These are phyloP conservation scores for Amia ocellicauda DNA, from an alignment of 2,113 vertebrate genomes.

Conservation along the genomic window DNA sequence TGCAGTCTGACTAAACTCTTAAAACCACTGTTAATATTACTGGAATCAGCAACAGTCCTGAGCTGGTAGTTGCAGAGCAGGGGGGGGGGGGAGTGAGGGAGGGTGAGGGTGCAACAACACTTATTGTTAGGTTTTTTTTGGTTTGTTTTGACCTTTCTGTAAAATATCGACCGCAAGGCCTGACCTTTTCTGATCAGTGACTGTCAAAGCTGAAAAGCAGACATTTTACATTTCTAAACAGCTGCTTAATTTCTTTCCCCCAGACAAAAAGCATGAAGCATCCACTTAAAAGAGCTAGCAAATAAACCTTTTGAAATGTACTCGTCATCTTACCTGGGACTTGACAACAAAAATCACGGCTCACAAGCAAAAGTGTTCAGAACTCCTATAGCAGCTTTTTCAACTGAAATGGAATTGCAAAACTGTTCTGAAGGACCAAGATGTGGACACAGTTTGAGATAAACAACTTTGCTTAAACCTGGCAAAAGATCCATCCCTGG, in stretches of 20 bases:
- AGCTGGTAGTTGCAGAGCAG: neutral
- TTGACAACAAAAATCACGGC: neutral
- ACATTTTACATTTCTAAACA: neutral
- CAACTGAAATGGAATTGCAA: neutral
- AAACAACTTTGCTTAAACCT: neutral
- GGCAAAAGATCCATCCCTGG: neutral
- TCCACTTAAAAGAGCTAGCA: too few species aligned
- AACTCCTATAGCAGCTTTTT: neutral
- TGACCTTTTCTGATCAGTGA: constrained; percentile 6
- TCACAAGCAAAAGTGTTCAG: neutral
- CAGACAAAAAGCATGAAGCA: too few species aligned
- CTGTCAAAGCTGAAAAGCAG: constrained; percentile 5
- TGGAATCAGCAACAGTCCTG: neutral
- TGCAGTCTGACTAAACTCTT: too few species aligned
- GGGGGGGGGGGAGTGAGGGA: neutral
- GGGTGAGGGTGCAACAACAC: neutral
- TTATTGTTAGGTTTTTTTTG: constrained; percentile 5
- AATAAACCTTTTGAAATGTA: too few species aligned
- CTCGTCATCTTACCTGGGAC: too few species aligned
- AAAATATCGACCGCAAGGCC: constrained; percentile 7
- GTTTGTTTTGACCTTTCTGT: neutral
- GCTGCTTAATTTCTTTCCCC: too few species aligned
- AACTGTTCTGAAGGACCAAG: neutral
- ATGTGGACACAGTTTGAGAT: neutral
- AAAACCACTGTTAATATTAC: neutral